These are phyloP conservation scores for Pseudorhombus dupliciocellatus DNA, from an alignment of 2,113 vertebrate genomes.

Conservation along the genomic window DNA sequence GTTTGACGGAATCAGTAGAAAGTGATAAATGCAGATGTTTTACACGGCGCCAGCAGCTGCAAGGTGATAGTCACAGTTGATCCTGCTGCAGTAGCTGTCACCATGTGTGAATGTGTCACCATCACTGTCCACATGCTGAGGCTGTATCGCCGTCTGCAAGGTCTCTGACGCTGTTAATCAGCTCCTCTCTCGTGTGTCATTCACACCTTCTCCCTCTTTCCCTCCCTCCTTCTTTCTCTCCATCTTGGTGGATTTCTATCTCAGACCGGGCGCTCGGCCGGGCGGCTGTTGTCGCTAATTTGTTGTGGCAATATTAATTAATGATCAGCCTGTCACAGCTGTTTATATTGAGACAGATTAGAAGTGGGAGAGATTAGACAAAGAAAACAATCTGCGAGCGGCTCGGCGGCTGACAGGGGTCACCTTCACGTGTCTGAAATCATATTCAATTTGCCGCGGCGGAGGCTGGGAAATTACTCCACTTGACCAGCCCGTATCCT, in stretches of 20 bases:
- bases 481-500: constrained; percentile 68
- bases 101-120: constrained; percentile 33
- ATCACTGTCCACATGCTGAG: constrained; percentile 56
- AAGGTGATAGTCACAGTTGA: constrained; percentile 48
- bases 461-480: constrained; percentile 70
- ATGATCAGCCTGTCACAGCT: constrained; percentile 81
- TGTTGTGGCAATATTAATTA: constrained; percentile 89
- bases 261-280: constrained; percentile 58
- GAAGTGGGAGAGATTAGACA: constrained; percentile 81
- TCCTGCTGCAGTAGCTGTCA: constrained; percentile 51
- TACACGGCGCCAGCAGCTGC: constrained; percentile 25
- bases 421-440: constrained; percentile 84
- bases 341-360: constrained; percentile 85
- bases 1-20: neutral
- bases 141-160: constrained; percentile 60
- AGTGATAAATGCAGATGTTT: constrained; percentile 53
- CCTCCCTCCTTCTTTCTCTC: constrained; percentile 42
- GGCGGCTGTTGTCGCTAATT: constrained; percentile 82
- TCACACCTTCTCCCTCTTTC: constrained; percentile 73
- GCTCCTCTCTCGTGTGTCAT: constrained; percentile 72
- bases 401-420: constrained; percentile 80
- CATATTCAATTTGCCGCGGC: constrained; percentile 81
- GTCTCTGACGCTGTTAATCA: constrained; percentile 71
- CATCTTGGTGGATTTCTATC: constrained; percentile 72
- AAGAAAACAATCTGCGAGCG: constrained; percentile 82